A percentile compares a stretch with the other conserved stretches of the same genome.
These are phyloP conservation scores for Melinaea menophilus DNA, from an alignment of 2,888 invertebrate genomes.

Conservation along the genomic window DNA sequence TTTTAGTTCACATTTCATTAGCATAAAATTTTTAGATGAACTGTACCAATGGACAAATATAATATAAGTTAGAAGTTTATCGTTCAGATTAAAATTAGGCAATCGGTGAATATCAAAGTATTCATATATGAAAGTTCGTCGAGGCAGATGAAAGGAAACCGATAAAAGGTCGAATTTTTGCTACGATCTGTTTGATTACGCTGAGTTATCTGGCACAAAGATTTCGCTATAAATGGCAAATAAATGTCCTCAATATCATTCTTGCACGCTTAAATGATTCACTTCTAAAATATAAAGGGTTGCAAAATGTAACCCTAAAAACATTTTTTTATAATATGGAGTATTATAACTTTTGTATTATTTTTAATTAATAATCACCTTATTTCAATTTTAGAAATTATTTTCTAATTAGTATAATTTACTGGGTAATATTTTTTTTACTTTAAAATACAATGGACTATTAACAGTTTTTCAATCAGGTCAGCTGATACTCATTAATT, in stretches of 20 bases:
- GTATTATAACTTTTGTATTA: too few relatives aligned
- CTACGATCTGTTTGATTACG: neutral
- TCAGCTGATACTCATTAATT: too few relatives aligned
- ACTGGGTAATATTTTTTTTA: too few relatives aligned
- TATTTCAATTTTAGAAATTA: too few relatives aligned
- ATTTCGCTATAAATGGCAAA: slow-evolving; percentile 6
- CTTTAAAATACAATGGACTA: too few relatives aligned
- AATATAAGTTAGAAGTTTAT: neutral
- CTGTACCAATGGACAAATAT: neutral
- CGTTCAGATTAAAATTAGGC: neutral
- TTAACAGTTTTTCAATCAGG: too few relatives aligned
- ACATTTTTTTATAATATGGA: too few relatives aligned
- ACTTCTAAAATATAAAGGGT: slow-evolving; percentile 3
- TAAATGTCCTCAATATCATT: slow-evolving; percentile 4
- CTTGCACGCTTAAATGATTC: neutral
- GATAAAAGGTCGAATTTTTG: slow-evolving; percentile 1
- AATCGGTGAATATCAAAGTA: slow-evolving; percentile 1
- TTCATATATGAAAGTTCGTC: neutral
- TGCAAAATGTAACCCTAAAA: neutral
- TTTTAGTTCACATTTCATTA: too few relatives aligned
- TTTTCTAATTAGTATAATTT: too few relatives aligned
- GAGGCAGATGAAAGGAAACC: slow-evolving; percentile 1
- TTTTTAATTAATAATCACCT: too few relatives aligned
- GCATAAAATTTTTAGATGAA: neutral
- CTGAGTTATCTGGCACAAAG: slow-evolving; percentile 1